Conservation (phyloP, 2,888 invertebrate genomes). For the Bugula neritina region DNA sequence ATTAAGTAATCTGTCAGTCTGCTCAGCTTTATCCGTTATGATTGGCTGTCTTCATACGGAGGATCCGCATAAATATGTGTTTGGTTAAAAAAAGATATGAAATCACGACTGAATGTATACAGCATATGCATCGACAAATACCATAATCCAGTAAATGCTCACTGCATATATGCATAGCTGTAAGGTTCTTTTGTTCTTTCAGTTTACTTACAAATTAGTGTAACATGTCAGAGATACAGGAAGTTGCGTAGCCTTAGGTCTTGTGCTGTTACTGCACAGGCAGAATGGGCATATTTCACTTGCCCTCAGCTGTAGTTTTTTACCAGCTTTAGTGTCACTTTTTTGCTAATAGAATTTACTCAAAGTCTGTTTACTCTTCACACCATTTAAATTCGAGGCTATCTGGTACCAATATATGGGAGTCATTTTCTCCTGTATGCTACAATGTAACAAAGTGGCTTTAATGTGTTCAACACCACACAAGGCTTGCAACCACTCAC, state of each 20-base stretch:
- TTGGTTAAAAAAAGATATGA: not conserved
- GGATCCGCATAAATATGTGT: not conserved
- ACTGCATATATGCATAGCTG: constrained; percentile 14
- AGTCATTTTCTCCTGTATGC: too few species aligned
- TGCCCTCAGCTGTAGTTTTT: too few species aligned
- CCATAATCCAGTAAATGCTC: constrained; percentile 16
- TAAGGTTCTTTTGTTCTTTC: not conserved
- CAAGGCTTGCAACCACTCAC: too few species aligned
- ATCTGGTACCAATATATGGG: too few species aligned
- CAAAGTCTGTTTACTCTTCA: not conserved
- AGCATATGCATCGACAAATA: not conserved
- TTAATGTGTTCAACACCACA: too few species aligned
- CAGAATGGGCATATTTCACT: too few species aligned
- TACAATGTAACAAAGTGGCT: too few species aligned
- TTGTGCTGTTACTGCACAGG: too few species aligned
- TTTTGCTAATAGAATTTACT: constrained; percentile 18
- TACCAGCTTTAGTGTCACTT: constrained; percentile 13
- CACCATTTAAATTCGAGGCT: too few species aligned
- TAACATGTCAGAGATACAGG: constrained; percentile 23
- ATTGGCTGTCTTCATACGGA: not conserved
- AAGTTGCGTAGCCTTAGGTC: not conserved
- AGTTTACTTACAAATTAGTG: constrained; percentile 16
- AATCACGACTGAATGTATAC: not conserved
- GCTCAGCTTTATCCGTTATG: too few species aligned
- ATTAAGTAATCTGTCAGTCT: too few species aligned